Evolutionary conservation across 2,888 invertebrate genomes (phyloP).

Genomic region (Aphidoletes aphidimyza): DNA sequence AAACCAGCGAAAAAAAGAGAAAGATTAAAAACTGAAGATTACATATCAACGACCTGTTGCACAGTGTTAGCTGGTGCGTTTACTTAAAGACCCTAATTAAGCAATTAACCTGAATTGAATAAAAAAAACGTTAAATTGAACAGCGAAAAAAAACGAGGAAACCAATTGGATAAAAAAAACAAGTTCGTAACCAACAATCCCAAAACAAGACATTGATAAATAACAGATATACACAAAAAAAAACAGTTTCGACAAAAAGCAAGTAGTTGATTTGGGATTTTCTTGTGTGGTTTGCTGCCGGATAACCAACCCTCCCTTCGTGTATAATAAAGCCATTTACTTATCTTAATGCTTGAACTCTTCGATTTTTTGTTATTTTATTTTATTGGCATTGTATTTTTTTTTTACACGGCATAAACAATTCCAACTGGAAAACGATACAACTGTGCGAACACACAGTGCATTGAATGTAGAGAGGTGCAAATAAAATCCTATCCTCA

Average conservation of each 20-base stretch:
- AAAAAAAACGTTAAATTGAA: no score
- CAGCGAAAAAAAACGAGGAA: background rate
- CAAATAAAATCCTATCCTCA: no score
- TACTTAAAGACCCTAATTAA: conserved; percentile 45
- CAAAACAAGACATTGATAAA: background rate
- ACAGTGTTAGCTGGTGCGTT: background rate
- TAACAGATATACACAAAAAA: no score
- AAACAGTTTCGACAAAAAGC: no score
- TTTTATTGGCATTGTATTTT: background rate
- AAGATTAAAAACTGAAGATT: no score
- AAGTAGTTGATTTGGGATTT: background rate
- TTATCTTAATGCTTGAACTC: conserved; percentile 19
- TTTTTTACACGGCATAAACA: background rate
- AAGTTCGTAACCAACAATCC: background rate
- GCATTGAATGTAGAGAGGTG: no score
- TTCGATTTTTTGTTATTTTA: conserved; percentile 40
- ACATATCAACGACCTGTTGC: background rate
- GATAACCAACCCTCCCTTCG: background rate
- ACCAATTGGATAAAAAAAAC: background rate
- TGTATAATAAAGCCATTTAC: conserved; percentile 45
- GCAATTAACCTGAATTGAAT: conserved; percentile 44
- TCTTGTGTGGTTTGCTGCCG: conserved; percentile 15
- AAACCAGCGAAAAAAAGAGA: no score
- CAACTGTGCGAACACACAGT: no score
- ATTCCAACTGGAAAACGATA: background rate